Percentiles rank a stretch among this genome's conserved stretches.
These are phyloP conservation scores for Halocaridina rubra DNA, from an alignment of 2,888 invertebrate genomes.

Conservation along the genomic window DNA sequence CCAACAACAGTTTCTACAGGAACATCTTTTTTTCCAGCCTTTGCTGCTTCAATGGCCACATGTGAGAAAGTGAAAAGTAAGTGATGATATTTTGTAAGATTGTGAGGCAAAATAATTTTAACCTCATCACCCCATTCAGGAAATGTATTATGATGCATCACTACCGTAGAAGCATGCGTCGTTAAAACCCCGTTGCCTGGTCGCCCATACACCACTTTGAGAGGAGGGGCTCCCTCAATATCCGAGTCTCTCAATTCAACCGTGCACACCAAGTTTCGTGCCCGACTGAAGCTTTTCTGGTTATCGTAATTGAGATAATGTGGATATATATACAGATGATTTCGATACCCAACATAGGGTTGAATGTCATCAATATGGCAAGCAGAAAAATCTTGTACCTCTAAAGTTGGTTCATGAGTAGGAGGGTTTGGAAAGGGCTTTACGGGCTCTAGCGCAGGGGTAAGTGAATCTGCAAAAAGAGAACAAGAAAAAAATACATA, in stretches of 20 bases:
- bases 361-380: slow-evolving; percentile 75
- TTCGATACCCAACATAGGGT: slow-evolving; percentile 86
- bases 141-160: slow-evolving; percentile 88
- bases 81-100: slow-evolving; percentile 87
- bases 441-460: slow-evolving; percentile 83
- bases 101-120: slow-evolving; percentile 88
- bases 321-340: slow-evolving; percentile 94
- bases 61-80: slow-evolving; percentile 95
- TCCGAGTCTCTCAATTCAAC: slow-evolving; percentile 89
- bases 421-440: slow-evolving; percentile 89
- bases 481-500: not conserved
- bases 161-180: slow-evolving; percentile 73
- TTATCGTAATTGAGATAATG: slow-evolving; percentile 86
- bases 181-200: slow-evolving; percentile 76
- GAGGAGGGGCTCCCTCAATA: slow-evolving; percentile 76
- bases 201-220: slow-evolving; percentile 84
- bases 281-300: slow-evolving; percentile 90
- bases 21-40: slow-evolving; percentile 61
- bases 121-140: slow-evolving; percentile 95
- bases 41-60: slow-evolving; percentile 82
- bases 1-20: slow-evolving; percentile 77
- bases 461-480: slow-evolving; percentile 79
- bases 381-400: slow-evolving; percentile 81
- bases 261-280: slow-evolving; percentile 92
- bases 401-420: slow-evolving; percentile 79